Conservation (phyloP, 1,140 invertebrate species). For the Dolichoris vasculosae region DNA sequence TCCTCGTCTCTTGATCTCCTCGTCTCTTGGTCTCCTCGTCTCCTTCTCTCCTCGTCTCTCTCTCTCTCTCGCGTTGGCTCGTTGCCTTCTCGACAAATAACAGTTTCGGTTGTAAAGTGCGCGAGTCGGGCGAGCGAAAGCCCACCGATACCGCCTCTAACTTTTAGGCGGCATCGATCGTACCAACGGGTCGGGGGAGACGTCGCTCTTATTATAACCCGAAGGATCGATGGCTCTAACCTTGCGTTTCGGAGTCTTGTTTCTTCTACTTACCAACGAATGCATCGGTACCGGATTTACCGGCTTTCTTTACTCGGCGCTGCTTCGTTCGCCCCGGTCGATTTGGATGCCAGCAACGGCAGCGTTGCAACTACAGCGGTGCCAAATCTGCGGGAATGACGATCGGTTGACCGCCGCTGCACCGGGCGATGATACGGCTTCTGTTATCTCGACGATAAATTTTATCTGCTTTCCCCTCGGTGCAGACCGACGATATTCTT, state of each 20-base stretch:
- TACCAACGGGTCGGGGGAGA: background rate
- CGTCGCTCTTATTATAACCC: too few relatives aligned
- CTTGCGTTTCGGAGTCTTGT: too few relatives aligned
- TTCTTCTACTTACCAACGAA: background rate
- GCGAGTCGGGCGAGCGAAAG: background rate
- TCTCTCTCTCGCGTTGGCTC: too few relatives aligned
- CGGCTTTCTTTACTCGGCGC: too few relatives aligned
- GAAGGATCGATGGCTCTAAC: conserved; percentile 13
- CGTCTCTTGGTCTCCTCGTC: too few relatives aligned
- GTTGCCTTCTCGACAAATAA: conserved; percentile 39
- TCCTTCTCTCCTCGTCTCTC: background rate
- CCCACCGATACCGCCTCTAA: background rate
- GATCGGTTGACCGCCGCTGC: too few relatives aligned
- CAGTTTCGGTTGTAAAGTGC: conserved; percentile 21
- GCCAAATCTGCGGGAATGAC: background rate
- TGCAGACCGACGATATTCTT: background rate
- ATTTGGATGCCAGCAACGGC: too few relatives aligned
- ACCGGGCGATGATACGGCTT: background rate
- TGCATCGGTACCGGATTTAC: background rate
- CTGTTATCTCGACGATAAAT: background rate
- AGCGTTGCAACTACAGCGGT: background rate
- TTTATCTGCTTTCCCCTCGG: background rate
- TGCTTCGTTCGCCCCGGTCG: too few relatives aligned
- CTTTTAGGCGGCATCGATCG: conserved; percentile 40
- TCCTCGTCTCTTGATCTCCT: too few relatives aligned